Evolutionary conservation across 2,888 invertebrate genomes (phyloP), one percentile per base, ranked within the genome.

Genomic region (Dyspetes luteomarginatus): DNA sequence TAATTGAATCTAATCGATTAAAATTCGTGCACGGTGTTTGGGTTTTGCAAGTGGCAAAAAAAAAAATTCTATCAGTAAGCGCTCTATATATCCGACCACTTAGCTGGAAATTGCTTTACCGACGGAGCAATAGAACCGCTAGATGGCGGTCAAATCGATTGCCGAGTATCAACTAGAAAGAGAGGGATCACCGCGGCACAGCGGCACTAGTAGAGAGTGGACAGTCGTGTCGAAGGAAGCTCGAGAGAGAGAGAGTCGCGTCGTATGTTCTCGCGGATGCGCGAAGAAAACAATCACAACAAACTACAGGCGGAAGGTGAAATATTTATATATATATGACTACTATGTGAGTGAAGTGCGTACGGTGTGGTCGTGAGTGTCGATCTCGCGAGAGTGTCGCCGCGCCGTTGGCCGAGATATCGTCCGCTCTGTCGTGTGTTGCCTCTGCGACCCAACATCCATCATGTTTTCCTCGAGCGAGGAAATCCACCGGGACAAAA

Each of bases 261-360:
- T 4, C 7, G 7, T 36, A 48, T 64, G 7, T 12, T 24, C n/a
- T 67, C 67, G 28, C 17, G 41, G 22, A 19, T 60, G 68, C 73
- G 76, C 69, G 48, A 72, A 26, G 48, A 74, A 81, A 68, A 74
- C 78, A 78, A 78, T 78, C 69, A 78, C 77, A 81, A 78, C 73
- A 81, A 78, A 69, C 74, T 26, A 55, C 30, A 48, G 65, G 65
- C 78, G 79, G 56, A 48, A 48, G 45, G 48, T 26, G 48, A 19
- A 43, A 28, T 30, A 67, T 30, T 5, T 22, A 22, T 9, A 36
- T n/a, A 52, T 55, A 15, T 30, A 67, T 67, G n/a, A 50, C 19
- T 1, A 12, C n/a, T 26, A 41, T 17, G 28, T 15, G 7, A 50
- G 30, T 9, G 36, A 67, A 68, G 24, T 30, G 60, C 45, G 64